A percentile compares a stretch with the other conserved stretches of the same genome.
Evolutionary conservation across 2,888 invertebrate species (phyloP).

Genomic region (Lasius fuliginosus): DNA sequence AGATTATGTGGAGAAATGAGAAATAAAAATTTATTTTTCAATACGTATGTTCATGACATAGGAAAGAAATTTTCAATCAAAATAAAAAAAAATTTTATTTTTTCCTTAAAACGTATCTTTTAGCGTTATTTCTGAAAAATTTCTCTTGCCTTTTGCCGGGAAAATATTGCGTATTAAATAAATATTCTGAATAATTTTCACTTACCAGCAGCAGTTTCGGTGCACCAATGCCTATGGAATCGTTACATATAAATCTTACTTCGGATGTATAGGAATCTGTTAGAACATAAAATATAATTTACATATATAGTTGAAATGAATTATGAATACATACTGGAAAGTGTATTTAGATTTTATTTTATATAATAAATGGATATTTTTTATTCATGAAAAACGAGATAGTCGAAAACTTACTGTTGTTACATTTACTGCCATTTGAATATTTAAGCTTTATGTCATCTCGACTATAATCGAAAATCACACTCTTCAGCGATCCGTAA

Average conservation of each 20-base stretch:
- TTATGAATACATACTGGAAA: background rate
- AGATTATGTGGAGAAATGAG: background rate
- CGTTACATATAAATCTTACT: constrained; percentile 76
- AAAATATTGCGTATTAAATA: background rate
- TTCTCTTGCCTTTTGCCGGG: background rate
- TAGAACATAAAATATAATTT: constrained; percentile 40
- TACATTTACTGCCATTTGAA: constrained; percentile 76
- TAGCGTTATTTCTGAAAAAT: constrained; percentile 5
- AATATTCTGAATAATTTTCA: constrained; percentile 51
- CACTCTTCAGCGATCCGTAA: constrained; percentile 77
- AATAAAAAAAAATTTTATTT: background rate
- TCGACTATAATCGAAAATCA: constrained; percentile 77
- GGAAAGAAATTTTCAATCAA: background rate
- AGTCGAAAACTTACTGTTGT: constrained; percentile 71
- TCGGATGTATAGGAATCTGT: constrained; percentile 77
- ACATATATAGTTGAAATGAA: constrained; percentile 46
- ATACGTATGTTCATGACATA: background rate
- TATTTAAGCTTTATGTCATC: constrained; percentile 77
- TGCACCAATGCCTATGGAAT: constrained; percentile 72
- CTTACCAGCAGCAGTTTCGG: constrained; percentile 78
- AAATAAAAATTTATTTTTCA: background rate
- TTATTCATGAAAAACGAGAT: background rate
- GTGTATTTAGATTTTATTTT: too few species aligned
- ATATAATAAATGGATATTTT: too few species aligned
- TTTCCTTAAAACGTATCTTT: background rate